A percentile compares a stretch with the other conserved stretches of the same genome.
Conservation (phyloP, 2,113 vertebrate genomes). For the Tonatia bakeri region DNA sequence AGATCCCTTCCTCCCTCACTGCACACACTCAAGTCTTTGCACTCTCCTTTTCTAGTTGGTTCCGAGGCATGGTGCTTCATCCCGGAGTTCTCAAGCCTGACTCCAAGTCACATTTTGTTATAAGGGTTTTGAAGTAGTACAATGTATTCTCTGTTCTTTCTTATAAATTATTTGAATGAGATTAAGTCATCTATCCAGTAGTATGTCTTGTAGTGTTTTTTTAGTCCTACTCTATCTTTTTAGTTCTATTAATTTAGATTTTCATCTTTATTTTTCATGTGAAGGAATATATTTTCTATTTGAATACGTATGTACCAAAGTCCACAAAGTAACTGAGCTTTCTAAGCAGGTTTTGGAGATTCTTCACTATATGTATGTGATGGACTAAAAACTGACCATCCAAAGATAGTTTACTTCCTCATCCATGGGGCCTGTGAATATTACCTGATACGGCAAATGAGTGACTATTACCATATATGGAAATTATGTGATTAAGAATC, state of each 20-base stretch:
- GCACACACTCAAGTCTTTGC: not conserved
- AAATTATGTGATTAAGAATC: not conserved
- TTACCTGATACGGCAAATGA: not conserved
- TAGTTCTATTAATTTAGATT: not conserved
- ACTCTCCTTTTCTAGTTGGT: not conserved
- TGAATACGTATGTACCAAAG: not conserved
- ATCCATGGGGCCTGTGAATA: not conserved
- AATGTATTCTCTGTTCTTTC: not conserved
- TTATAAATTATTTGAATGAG: not conserved
- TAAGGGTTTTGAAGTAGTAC: not conserved
- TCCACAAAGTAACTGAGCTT: not conserved
- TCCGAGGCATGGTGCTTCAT: not conserved
- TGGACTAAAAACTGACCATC: not conserved
- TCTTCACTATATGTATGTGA: not conserved
- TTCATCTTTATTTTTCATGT: not conserved
- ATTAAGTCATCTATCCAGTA: not conserved
- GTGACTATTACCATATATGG: not conserved
- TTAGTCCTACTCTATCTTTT: not conserved
- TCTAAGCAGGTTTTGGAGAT: not conserved
- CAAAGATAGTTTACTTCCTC: not conserved
- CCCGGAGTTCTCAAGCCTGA: accelerated
- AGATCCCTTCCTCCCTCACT: not conserved
- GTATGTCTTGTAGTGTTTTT: not conserved
- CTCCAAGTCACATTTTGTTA: not conserved
- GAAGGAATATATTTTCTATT: not conserved